phyloP scores from a whole-genome alignment of 2,113 vertebrate species.

The Platycercus adscitus region DNA sequence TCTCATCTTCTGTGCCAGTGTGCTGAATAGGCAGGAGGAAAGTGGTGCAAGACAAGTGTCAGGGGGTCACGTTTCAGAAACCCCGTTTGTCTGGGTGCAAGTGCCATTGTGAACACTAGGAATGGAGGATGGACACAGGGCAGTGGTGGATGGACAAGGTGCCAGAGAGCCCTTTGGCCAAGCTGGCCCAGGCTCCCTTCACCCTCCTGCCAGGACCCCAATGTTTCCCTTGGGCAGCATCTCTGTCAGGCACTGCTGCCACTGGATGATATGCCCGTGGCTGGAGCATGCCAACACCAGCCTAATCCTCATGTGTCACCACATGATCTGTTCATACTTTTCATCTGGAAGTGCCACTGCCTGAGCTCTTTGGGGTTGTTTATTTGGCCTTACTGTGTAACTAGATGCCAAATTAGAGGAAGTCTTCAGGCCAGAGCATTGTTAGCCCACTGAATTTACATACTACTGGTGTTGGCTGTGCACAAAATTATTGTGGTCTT shows the following conservation, averaged over 20 bases:
- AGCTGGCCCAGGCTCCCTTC: background rate
- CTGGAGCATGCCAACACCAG: rapidly evolving
- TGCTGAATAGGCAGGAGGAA: background rate
- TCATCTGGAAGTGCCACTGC: background rate
- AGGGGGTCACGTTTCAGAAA: rapidly evolving
- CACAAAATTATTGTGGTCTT: background rate
- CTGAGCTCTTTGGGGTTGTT: background rate
- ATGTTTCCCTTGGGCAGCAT: background rate
- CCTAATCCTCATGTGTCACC: background rate
- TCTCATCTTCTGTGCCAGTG: background rate
- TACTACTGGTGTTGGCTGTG: background rate
- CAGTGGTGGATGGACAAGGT: background rate
- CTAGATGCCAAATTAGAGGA: background rate
- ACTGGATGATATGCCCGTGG: background rate
- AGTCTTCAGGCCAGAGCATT: background rate
- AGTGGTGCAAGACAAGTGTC: background rate
- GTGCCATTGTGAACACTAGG: background rate
- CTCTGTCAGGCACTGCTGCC: rapidly evolving
- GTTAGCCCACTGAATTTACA: background rate
- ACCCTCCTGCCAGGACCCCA: background rate
- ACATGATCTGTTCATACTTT: rapidly evolving
- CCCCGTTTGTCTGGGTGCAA: background rate
- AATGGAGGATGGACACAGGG: background rate
- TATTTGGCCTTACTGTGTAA: background rate
- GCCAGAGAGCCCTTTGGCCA: background rate